Base-by-base conservation (phyloP, 2,797 vertebrate genomes). In the Neomorphus geoffroyi region DNA sequence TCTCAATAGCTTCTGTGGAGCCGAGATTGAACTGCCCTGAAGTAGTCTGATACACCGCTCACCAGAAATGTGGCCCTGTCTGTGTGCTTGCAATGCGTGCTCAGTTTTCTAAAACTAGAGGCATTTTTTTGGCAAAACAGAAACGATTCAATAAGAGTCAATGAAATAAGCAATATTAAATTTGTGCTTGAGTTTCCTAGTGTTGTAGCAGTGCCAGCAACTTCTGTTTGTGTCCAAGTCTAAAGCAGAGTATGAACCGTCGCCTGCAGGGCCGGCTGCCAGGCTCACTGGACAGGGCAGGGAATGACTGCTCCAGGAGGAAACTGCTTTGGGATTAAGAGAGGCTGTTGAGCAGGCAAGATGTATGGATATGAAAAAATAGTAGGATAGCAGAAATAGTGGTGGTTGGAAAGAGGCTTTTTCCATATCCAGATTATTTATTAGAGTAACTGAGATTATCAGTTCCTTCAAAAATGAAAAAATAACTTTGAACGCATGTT, bases 301-400 rank as follows among this genome's bases (percentile, higher is more conserved):
- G 83, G 39, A 66, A 9, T 4, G 53, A n/a, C 7, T 32, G 27
- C 48, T 56, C 19, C 11, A 21, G 45, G 60, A 46, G 21, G 27
- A 57, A 41, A 8, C 64, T n/a, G 7, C 57, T 60, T 51, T 41
- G 48, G 45, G 35, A 6, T 2, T 46, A 60, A 6, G 39, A 48
- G 39, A 48, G 32, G 53, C 48, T 70, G 39, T 8, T 14, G 75
- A 72, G 69, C 27, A 37, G 50, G 28, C 16, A 35, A 21, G 37
- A 11, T 2, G 0, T 8, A 6, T 12, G 48, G 9, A 27, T 6
- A 10, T 0, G 19, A 56, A 21, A 39, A 65, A 87, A 22, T 3
- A 60, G 26, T 18, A 62, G 56, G 22, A 30, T 0, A 58, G n/a
- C 39, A 80, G 72, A 65, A 78, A 33, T 9, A 18, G 12, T 18